Evolutionary conservation across 2,888 invertebrate genomes (phyloP), one percentile per base, ranked within the genome.

Genomic region (Dasysyrphus tricinctus): DNA sequence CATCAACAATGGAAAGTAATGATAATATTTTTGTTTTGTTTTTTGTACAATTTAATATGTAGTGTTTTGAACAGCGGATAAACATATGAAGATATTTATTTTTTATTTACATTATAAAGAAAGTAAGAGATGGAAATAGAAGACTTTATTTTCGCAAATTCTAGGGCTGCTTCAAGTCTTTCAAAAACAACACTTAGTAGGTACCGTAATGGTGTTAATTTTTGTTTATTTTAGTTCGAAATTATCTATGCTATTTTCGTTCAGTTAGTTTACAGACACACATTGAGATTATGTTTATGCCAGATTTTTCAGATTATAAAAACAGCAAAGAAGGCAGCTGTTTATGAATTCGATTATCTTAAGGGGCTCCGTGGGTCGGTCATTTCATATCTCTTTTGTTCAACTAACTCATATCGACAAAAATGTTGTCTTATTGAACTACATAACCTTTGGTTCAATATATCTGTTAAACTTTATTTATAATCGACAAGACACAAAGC

Each of bases 1-100:
- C 65, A 65, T 65, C 65, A 65, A 69, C 54, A 69, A 69, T 69
- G 54, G 69, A 69, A 69, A 69, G 69, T 69, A 69, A 69, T 24
- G 51, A 54, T 29, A 29, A n/a, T 54, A 24, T 69, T 19, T n/a
- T 54, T 51, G 14, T 24, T 11, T 32, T 49, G n/a, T 29, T 42
- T 44, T 29, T 47, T 32, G 16, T 32, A 32, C 0, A 63, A 42
- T 63, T 24, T 24, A 59, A 24, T 56, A 24, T 56, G n/a, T n/a
- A n/a, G n/a, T 34, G 39, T 14, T 63, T 63, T 63, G 29, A 44
- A 44, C 29, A 44, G 7, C 44, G 29, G 3, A 61, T 24, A 11
- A 12, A 4, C 3, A 39, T 37, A 9, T 37, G 24, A 24, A 24
- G 24, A 3, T 24, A 24, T 24, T n/a, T n/a, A n/a, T n/a, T n/a